phyloP scores from a whole-genome alignment of 2,888 invertebrate genomes.

The Amorpha juglandis region DNA sequence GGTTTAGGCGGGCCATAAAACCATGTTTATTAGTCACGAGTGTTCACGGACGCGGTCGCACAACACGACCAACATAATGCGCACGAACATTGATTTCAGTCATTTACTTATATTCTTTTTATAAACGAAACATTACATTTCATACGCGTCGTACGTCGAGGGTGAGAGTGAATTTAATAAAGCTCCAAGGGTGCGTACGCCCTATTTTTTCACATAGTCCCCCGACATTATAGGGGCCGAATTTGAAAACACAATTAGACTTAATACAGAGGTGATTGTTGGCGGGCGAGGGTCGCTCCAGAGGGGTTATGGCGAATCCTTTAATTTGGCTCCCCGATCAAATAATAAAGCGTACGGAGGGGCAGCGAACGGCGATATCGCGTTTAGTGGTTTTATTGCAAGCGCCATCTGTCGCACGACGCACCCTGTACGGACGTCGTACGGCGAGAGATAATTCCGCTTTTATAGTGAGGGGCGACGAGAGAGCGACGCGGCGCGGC shows the following conservation, averaged over 20 bases:
- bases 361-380: constrained; percentile 78
- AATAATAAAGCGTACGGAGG: constrained; percentile 81
- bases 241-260: constrained; percentile 85
- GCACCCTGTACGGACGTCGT: constrained; percentile 65
- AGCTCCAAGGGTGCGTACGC: constrained; percentile 66
- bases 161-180: constrained; percentile 69
- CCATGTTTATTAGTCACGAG: constrained; percentile 68
- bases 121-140: constrained; percentile 30
- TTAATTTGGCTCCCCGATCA: constrained; percentile 85
- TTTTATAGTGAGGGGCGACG: constrained; percentile 65
- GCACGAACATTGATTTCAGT: constrained; percentile 55
- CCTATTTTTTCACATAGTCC: constrained; percentile 79
- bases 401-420: constrained; percentile 81
- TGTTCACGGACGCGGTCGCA: constrained; percentile 58
- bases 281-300: constrained; percentile 76
- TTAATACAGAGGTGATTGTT: constrained; percentile 85
- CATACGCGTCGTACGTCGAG: constrained; percentile 17
- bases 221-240: constrained; percentile 75
- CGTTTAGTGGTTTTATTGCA: constrained; percentile 85
- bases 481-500: constrained; percentile 54
- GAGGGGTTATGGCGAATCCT: constrained; percentile 82
- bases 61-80: constrained; percentile 58
- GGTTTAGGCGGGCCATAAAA: constrained; percentile 62
- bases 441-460: constrained; percentile 76
- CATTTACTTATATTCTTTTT: constrained; percentile 39